Evolutionary conservation across 2,797 vertebrate species (phyloP).

Genomic region (Trematomus bernacchii): DNA sequence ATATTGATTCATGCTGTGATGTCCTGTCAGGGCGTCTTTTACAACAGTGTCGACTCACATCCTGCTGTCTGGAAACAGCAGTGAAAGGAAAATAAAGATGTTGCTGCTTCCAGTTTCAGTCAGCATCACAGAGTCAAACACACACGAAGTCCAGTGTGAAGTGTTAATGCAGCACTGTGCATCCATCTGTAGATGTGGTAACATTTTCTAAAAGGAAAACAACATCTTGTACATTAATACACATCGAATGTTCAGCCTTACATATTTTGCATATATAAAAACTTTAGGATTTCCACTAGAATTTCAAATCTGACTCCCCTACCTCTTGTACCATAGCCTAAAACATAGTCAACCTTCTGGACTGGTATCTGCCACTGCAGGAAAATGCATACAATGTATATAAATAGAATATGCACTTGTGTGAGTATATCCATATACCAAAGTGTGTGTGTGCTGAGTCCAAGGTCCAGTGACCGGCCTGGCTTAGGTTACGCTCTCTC

Average conservation of each 20-base stretch:
- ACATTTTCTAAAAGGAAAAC: neutral
- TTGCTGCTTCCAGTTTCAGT: conserved; percentile 10
- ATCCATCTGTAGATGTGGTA: neutral
- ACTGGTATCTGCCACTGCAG: conserved; percentile 1
- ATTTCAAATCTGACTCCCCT: neutral
- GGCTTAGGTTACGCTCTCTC: conserved; percentile 63
- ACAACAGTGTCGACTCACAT: conserved; percentile 44
- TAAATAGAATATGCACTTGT: conserved; percentile 23
- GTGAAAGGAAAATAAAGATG: neutral
- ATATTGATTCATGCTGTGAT: conserved; percentile 55
- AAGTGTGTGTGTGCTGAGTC: conserved; percentile 21
- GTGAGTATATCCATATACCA: conserved; percentile 27
- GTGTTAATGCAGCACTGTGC: neutral
- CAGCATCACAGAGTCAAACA: conserved; percentile 3
- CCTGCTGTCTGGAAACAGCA: conserved; percentile 30
- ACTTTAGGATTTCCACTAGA: too few species aligned
- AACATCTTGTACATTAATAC: neutral
- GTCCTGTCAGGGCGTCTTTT: conserved; percentile 46
- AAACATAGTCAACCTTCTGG: neutral
- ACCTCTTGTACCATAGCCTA: neutral
- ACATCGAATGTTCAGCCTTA: neutral
- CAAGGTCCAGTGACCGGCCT: conserved; percentile 40
- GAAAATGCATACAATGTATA: neutral
- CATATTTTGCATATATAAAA: neutral
- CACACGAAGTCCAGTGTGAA: conserved; percentile 5